phyloP scores from a whole-genome alignment of 1,140 invertebrate genomes.

The Mycetomoellerius zeteki region DNA sequence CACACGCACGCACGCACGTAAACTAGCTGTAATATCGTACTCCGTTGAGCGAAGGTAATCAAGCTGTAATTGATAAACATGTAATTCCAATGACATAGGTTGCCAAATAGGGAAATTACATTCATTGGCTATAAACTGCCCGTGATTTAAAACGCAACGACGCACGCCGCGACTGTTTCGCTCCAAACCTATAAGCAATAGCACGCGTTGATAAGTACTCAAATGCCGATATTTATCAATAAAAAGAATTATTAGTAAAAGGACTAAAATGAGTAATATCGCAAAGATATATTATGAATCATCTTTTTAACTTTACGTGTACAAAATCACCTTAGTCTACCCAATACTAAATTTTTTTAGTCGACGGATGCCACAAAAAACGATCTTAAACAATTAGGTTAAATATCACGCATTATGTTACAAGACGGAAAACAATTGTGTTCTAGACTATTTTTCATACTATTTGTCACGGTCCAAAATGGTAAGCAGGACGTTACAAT shows the following conservation, averaged over 20 bases:
- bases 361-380: background rate
- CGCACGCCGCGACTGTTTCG: background rate
- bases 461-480: background rate
- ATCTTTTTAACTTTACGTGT: background rate
- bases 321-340: background rate
- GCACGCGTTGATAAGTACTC: constrained; percentile 7
- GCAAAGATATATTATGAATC: background rate
- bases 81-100: constrained; percentile 68
- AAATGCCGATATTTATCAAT: constrained; percentile 18
- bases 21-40: constrained; percentile 58
- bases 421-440: background rate
- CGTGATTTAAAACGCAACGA: constrained; percentile 55
- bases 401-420: background rate
- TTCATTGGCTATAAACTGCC: constrained; percentile 39
- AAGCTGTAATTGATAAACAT: constrained; percentile 76
- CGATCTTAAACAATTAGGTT: background rate
- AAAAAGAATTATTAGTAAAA: constrained; percentile 22
- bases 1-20: constrained; percentile 20
- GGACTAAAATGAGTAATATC: background rate
- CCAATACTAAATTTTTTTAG: background rate
- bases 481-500: background rate
- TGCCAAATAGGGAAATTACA: constrained; percentile 65
- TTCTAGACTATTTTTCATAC: background rate
- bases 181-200: background rate
- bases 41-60: constrained; percentile 64